A percentile compares a stretch with the other conserved stretches of the same genome.
These are phyloP conservation scores for Coregonus suidteri DNA, from an alignment of 2,797 vertebrate genomes.

Conservation along the genomic window DNA sequence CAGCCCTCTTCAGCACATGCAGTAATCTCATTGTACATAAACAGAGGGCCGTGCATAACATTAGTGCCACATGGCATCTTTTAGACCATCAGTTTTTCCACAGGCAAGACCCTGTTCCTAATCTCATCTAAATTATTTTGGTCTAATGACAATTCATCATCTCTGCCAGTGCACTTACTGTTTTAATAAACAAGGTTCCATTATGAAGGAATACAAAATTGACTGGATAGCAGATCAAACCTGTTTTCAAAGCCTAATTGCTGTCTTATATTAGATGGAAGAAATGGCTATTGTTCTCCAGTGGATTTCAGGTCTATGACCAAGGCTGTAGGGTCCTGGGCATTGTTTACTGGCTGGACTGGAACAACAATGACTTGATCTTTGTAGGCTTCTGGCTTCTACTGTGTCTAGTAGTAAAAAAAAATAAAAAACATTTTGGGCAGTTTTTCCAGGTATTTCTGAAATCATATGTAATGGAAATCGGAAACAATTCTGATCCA, in stretches of 20 bases:
- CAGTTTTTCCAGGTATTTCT: too few species aligned
- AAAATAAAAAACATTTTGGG: too few species aligned
- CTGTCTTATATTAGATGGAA: slow-evolving; percentile 1
- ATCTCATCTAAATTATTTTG: slow-evolving; percentile 42
- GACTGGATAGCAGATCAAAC: slow-evolving; percentile 31
- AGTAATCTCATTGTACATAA: slow-evolving; percentile 63
- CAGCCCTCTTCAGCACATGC: slow-evolving; percentile 53
- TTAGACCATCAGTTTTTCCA: slow-evolving; percentile 28
- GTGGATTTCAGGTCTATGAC: slow-evolving; percentile 7
- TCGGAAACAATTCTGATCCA: neutral
- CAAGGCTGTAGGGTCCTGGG: neutral
- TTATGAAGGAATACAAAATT: slow-evolving; percentile 44
- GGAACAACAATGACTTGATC: neutral
- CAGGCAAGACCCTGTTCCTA: slow-evolving; percentile 44
- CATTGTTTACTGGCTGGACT: neutral
- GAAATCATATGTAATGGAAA: too few species aligned
- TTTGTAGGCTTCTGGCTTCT: neutral
- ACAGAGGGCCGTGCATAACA: slow-evolving; percentile 49
- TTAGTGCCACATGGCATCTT: slow-evolving; percentile 13
- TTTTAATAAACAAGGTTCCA: slow-evolving; percentile 11
- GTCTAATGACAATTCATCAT: neutral
- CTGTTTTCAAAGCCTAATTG: slow-evolving; percentile 7
- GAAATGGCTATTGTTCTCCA: neutral
- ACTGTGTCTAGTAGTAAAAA: neutral
- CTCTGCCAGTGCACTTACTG: slow-evolving; percentile 27